Evolutionary conservation across 2,113 vertebrate species (phyloP), one percentile per base, ranked within the genome.

Genomic region (Phycodurus eques): DNA sequence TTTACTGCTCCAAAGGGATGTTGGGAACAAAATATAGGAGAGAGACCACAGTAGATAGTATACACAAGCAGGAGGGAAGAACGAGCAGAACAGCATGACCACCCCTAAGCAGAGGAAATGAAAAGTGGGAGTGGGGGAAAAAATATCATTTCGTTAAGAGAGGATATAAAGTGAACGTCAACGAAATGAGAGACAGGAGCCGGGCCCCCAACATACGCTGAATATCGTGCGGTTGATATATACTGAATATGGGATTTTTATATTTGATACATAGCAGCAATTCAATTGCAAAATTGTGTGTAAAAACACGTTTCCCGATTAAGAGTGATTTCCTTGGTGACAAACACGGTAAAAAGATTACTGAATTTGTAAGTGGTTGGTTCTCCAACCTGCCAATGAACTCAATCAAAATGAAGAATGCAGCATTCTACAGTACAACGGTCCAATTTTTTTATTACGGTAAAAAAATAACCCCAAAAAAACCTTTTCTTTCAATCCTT

Each of bases 1-100:
- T 85, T 93, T 91, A 78, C 82, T 88, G 87, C 94, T 96, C 97
- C 97, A 98, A 20, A 97, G 74, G 17, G 90, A 89, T 0, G 88
- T 93, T 4, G 96, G 96, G 82, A 97, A 96, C 87, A 96, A 70
- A 76, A 96, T 95, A 90, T 98, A 99, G 42, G 96, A 97, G 5
- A 89, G 76, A 0, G 94, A 95, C 96, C 97, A 99, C n/a, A 93
- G 76, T 78, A 98, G 92, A 84, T 95, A 97, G 85, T 98, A 98
- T 35, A 95, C 72, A 1, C 95, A 94, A 0, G 92, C 94, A 43
- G 94, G 69, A 0, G 80, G 84, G 27, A 93, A 91, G 0, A 93
- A 93, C 1, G 85, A 93, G 83, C 94, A 93, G 79, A 97, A 91
- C 54, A 98, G 78, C 69, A 94, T 86, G 56, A 77, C 13, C 68